phyloP scores from a whole-genome alignment of 2,888 invertebrate species.

The Caprella mutica region DNA sequence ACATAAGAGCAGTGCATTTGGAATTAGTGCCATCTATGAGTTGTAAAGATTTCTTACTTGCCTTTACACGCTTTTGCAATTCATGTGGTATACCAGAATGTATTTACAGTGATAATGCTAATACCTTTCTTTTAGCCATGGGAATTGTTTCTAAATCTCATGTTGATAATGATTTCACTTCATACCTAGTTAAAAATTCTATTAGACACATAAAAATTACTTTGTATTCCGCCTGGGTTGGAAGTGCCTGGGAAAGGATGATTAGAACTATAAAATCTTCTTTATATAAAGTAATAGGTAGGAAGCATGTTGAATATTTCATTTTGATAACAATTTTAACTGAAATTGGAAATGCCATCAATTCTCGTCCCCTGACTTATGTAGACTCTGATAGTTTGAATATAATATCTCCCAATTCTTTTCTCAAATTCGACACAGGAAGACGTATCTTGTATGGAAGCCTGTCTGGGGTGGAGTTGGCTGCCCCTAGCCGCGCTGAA shows the following conservation, averaged over 20 bases:
- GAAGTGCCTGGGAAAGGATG: neutral
- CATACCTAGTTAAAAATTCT: neutral
- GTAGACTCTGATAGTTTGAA: neutral
- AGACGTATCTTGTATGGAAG: neutral
- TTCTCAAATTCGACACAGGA: neutral
- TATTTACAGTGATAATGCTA: slow-evolving; percentile 7
- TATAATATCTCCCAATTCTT: neutral
- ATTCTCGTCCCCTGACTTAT: slow-evolving; percentile 8
- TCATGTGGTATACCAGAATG: neutral
- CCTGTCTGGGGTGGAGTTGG: neutral
- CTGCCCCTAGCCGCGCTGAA: neutral
- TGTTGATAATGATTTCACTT: neutral
- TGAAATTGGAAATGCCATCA: neutral
- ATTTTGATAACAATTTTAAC: neutral
- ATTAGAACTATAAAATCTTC: neutral
- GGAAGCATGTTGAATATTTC: slow-evolving; percentile 1
- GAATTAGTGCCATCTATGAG: neutral
- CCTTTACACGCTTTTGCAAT: neutral
- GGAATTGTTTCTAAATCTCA: neutral
- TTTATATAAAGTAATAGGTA: slow-evolving; percentile 5
- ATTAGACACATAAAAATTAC: slow-evolving; percentile 5
- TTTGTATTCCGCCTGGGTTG: neutral
- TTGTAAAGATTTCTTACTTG: neutral
- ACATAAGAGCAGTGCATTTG: neutral
- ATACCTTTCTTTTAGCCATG: neutral